These are phyloP conservation scores for Malurus melanocephalus DNA, from an alignment of 2,113 vertebrate species.

Conservation along the genomic window DNA sequence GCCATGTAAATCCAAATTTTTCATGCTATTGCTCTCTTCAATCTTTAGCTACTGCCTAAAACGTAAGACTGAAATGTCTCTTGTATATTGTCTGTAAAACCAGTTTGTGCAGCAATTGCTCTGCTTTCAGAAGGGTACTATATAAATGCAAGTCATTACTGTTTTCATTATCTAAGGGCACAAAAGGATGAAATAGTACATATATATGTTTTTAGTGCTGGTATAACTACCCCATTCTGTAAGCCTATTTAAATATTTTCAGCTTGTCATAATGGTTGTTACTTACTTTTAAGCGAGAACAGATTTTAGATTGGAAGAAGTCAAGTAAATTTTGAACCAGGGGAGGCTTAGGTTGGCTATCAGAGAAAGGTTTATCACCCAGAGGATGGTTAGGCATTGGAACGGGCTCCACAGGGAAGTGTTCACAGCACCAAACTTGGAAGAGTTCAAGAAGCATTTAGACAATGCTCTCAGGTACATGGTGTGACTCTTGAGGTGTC, in stretches of 20 bases:
- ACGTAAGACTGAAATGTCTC: not conserved
- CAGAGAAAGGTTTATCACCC: not conserved
- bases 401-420: not conserved
- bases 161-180: not conserved
- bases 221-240: not conserved
- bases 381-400: not conserved
- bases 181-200: not conserved
- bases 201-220: not conserved
- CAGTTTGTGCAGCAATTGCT: not conserved
- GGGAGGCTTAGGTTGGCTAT: not conserved
- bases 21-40: not conserved
- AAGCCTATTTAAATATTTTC: not conserved
- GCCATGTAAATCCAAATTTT: not conserved
- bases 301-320: not conserved
- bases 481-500: not conserved
- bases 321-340: not conserved
- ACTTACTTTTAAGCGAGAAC: no score
- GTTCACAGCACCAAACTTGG: not conserved
- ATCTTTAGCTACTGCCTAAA: not conserved
- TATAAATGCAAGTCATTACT: not conserved
- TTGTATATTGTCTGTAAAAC: not conserved
- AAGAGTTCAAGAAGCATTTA: not conserved
- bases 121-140: not conserved
- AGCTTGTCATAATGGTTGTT: not conserved
- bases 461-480: not conserved